Conservation (phyloP, 2,888 invertebrate species). For the Plemyria rubiginata region DNA sequence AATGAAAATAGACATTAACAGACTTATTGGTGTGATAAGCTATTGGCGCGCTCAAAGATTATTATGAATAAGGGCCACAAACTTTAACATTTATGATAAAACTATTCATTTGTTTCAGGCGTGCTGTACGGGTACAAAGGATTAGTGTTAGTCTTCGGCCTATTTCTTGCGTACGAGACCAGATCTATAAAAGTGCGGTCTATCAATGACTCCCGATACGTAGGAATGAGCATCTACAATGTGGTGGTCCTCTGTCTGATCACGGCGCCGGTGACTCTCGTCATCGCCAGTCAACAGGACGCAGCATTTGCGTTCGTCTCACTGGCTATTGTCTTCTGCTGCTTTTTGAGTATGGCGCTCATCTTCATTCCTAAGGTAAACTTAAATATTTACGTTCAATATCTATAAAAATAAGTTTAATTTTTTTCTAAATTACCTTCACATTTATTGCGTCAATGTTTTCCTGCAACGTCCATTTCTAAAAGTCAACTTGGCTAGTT, state of each 20-base stretch:
- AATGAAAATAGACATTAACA: no score
- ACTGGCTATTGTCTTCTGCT: slow-evolving; percentile 98
- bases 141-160: slow-evolving; percentile 96
- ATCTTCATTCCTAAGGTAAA: slow-evolving; percentile 98
- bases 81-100: no score
- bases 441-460: background rate
- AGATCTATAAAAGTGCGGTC: slow-evolving; percentile 98
- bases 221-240: slow-evolving; percentile 99
- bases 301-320: slow-evolving; percentile 99
- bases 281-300: slow-evolving; percentile 98
- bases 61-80: no score
- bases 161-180: slow-evolving; percentile 99
- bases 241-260: slow-evolving; percentile 99
- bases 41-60: no score
- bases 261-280: slow-evolving; percentile 98
- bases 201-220: slow-evolving; percentile 99
- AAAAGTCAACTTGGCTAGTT: slow-evolving; percentile 9
- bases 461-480: slow-evolving; percentile 5
- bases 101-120: slow-evolving; percentile 82
- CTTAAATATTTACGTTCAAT: background rate
- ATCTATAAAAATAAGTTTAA: background rate
- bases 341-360: slow-evolving; percentile 98
- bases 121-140: slow-evolving; percentile 99
- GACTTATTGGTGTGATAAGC: no score
- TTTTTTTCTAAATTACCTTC: no score